Conservation (phyloP, 2,113 vertebrate species). For the Aegotheles bennettii region DNA sequence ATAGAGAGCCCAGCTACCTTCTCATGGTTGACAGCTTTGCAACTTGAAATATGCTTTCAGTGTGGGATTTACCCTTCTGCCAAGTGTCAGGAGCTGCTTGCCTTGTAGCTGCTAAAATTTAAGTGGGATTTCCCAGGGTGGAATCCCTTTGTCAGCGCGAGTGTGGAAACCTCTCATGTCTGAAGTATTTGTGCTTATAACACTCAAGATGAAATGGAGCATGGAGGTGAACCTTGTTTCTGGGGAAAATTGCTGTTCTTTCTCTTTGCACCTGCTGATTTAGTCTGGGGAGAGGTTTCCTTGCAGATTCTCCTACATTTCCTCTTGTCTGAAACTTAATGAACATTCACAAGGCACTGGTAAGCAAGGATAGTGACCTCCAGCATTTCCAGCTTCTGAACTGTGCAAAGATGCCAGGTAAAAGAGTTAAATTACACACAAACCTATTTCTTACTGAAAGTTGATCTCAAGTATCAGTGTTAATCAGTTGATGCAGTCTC, state of each 20-base stretch:
- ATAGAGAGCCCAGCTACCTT: not conserved
- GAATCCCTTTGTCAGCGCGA: not conserved
- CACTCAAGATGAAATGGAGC: not conserved
- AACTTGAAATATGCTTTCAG: not conserved
- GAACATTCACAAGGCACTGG: not conserved
- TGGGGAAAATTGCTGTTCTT: not conserved
- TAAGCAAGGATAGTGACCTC: not conserved
- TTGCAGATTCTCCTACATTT: not conserved
- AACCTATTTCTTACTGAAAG: not conserved
- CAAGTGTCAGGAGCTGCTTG: not conserved
- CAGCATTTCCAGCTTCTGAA: not conserved
- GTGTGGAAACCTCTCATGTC: slow-evolving; percentile 3
- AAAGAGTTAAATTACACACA: not conserved
- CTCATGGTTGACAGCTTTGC: not conserved
- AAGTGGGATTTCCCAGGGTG: slow-evolving; percentile 23
- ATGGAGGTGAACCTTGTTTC: not conserved
- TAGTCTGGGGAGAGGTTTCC: not conserved
- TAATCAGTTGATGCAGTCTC: not conserved
- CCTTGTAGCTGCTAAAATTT: not conserved
- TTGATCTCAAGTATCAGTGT: not conserved
- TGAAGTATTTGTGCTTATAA: slow-evolving; percentile 16
- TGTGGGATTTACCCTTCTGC: slow-evolving; percentile 11
- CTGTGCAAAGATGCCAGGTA: not conserved
- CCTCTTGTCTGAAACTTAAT: not conserved
- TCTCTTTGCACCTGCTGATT: not conserved